phyloP scores from a whole-genome alignment of 2,888 invertebrate genomes.

The Acutogordius australiensis region DNA sequence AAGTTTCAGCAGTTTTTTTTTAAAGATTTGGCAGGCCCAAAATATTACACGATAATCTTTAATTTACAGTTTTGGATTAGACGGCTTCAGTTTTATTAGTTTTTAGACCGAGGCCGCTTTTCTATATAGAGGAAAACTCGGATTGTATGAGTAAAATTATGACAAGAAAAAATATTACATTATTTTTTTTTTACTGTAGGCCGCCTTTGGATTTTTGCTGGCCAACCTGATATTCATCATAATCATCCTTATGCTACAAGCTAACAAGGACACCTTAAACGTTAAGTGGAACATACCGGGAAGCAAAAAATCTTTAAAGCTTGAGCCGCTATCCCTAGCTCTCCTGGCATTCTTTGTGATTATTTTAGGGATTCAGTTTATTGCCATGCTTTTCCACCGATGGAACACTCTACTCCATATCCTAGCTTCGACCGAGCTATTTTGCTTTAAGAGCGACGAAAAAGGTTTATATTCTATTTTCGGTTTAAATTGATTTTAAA shows the following conservation, averaged over 20 bases:
- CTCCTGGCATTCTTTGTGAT: conserved; percentile 83
- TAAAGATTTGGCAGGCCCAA: no score
- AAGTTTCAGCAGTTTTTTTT: no score
- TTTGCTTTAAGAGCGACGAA: conserved; percentile 20
- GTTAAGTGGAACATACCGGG: conserved; percentile 39
- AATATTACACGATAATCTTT: no score
- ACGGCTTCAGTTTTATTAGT: no score
- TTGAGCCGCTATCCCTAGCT: conserved; percentile 29
- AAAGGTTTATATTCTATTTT: conserved; percentile 4
- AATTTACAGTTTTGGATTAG: no score
- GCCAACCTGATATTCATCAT: conserved; percentile 87
- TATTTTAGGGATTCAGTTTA: conserved; percentile 69
- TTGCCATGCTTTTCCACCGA: conserved; percentile 90
- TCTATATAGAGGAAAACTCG: no score
- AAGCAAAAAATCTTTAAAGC: conserved; percentile 4
- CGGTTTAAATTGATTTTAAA: no score
- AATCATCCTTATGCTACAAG: conserved; percentile 85
- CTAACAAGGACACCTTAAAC: conserved; percentile 79
- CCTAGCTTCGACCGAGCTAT: conserved; percentile 63
- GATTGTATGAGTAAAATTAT: no score
- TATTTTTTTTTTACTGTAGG: no score
- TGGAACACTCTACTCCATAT: conserved; percentile 83
- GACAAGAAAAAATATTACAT: no score
- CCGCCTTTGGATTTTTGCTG: conserved; percentile 88
- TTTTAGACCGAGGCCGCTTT: no score